Evolutionary conservation across 2,888 invertebrate genomes (phyloP), one percentile per base, ranked within the genome.

Genomic region (Melinaea menophilus): DNA sequence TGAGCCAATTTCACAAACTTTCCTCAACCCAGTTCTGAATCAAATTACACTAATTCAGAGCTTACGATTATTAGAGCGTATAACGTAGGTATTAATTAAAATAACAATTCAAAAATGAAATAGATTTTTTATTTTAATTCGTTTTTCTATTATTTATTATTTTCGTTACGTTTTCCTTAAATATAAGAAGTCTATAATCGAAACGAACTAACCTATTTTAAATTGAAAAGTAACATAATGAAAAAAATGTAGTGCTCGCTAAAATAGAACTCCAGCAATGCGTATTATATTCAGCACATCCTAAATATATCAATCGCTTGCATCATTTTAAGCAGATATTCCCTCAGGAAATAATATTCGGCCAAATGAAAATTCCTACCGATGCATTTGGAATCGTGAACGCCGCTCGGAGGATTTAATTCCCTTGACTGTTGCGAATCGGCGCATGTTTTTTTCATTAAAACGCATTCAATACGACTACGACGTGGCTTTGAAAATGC

Each of bases 381-480:
- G 86, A 79, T 80, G 80, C 80, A 78, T 79, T 80, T 79, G 79
- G 75, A 78, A 79, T 82, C 80, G 79, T 80, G 78, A 81, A 69
- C 73, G 72, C 72, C 73, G 73, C 73, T 69, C 72, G 61, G 73
- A 80, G 86, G 83, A 82, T 88, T 89, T 89, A 90, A 90, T 90
- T 89, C 90, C 89, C 89, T 88, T 85, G 90, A 85, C 89, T 89
- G 87, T 88, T 82, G 84, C 86, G 88, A 90, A 87, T 89, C 88
- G 88, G 88, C 84, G 88, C 88, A 88, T 90, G 89, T 89, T 90
- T 90, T 22, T 90, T 90, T 90, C 90, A 90, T 90, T 90, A 90
- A 90, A 90, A 88, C 89, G 85, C 88, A 90, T 90, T 90, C 89
- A 90, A 90, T 90, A 87, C 88, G 82, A 86, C 88, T 84, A 84